phyloP scores from a whole-genome alignment of 1,140 invertebrate genomes.

The Lethrus apterus region DNA sequence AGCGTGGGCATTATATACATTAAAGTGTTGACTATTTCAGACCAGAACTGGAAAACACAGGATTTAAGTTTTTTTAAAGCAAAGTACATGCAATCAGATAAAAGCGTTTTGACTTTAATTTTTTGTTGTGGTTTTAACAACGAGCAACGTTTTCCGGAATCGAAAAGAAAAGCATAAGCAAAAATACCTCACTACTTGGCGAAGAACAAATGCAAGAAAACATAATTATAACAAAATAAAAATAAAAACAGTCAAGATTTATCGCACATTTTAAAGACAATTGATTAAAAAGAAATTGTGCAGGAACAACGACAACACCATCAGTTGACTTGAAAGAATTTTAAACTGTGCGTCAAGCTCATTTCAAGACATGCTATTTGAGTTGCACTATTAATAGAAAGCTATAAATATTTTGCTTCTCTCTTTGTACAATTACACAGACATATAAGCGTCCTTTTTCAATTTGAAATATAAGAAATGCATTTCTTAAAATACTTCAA shows the following conservation, averaged over 20 bases:
- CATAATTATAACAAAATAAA: constrained; percentile 13
- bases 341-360: constrained; percentile 11
- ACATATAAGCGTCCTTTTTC: neutral
- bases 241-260: constrained; percentile 7
- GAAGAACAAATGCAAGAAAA: constrained; percentile 23
- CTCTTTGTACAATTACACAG: too few relatives aligned
- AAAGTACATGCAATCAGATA: constrained; percentile 1
- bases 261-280: constrained; percentile 3
- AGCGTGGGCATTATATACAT: constrained; percentile 5
- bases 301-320: too few relatives aligned
- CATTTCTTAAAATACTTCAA: too few relatives aligned
- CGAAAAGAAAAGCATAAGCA: constrained; percentile 3
- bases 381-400: constrained; percentile 13
- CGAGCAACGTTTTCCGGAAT: too few relatives aligned
- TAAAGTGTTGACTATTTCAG: constrained; percentile 13
- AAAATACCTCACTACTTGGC: constrained; percentile 11
- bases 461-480: neutral
- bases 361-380: constrained; percentile 14
- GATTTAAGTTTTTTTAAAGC: neutral
- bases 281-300: neutral
- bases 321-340: constrained; percentile 5
- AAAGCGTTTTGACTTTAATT: constrained; percentile 2
- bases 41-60: constrained; percentile 14
- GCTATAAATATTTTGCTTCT: neutral
- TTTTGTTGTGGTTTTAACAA: too few relatives aligned